Conservation (phyloP, 2,888 invertebrate genomes). For the Alcis repandata region DNA sequence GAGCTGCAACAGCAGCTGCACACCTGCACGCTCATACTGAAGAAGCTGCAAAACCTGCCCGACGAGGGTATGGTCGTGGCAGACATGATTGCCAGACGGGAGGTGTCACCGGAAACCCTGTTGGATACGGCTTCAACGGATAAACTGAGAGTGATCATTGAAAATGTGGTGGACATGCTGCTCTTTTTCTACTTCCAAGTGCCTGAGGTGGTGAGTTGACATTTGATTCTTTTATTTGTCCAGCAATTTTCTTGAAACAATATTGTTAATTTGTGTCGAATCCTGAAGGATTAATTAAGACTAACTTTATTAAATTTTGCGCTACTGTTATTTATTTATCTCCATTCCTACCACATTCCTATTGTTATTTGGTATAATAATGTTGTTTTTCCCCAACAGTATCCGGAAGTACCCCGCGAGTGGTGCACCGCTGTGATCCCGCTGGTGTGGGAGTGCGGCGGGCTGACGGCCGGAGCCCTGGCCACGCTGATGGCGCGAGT, state of each 20-base stretch:
- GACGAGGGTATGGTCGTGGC: constrained; percentile 70
- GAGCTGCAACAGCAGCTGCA: constrained; percentile 96
- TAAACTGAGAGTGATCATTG: constrained; percentile 93
- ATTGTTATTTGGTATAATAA: neutral
- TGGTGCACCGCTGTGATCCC: constrained; percentile 76
- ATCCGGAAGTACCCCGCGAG: constrained; percentile 58
- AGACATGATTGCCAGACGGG: constrained; percentile 67
- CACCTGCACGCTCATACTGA: constrained; percentile 91
- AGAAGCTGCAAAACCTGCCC: constrained; percentile 89
- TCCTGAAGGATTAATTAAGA: too few relatives aligned
- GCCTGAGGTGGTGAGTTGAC: constrained; percentile 71
- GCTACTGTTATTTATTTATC: too few relatives aligned
- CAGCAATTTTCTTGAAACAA: too few relatives aligned
- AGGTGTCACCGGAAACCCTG: constrained; percentile 73
- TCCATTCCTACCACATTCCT: too few relatives aligned
- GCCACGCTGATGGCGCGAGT: constrained; percentile 92
- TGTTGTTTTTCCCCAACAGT: constrained; percentile 55
- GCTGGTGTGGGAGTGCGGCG: constrained; percentile 91
- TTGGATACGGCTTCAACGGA: constrained; percentile 91
- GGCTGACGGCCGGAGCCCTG: constrained; percentile 92
- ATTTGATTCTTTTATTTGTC: neutral
- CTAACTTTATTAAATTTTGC: neutral
- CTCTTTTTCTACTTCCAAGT: constrained; percentile 89
- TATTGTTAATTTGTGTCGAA: too few relatives aligned
- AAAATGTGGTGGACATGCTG: constrained; percentile 93